Evolutionary conservation across 2,113 vertebrate genomes (phyloP).

Genomic region (Isurus oxyrinchus): DNA sequence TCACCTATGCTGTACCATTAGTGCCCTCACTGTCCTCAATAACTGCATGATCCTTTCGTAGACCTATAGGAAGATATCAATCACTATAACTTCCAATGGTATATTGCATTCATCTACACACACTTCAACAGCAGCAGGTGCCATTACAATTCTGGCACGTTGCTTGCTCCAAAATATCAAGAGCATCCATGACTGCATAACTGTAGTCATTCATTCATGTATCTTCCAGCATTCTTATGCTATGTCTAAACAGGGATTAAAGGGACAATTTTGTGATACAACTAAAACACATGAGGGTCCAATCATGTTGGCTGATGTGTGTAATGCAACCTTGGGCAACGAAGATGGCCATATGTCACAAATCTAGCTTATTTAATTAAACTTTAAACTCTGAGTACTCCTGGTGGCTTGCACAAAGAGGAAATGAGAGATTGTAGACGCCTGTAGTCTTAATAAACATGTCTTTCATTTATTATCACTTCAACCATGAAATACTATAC

Average conservation of each 20-base stretch:
- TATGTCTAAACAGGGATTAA: neutral
- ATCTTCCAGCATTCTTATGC: neutral
- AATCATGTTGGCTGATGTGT: neutral
- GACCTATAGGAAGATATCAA: too few species aligned
- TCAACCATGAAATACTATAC: neutral
- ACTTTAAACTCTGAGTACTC: neutral
- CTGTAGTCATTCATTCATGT: neutral
- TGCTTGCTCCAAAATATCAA: neutral
- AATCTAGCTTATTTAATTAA: neutral
- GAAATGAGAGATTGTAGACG: neutral
- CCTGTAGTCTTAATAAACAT: neutral
- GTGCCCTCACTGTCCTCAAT: neutral
- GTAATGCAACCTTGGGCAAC: neutral
- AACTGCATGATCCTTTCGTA: neutral
- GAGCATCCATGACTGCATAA: neutral
- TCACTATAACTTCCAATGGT: neutral
- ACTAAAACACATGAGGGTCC: neutral
- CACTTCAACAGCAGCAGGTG: neutral
- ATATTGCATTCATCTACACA: neutral
- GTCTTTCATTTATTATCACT: neutral
- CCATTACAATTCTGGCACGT: neutral
- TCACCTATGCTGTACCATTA: neutral
- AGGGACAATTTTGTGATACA: neutral
- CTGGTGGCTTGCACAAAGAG: neutral
- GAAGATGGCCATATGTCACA: neutral